These are phyloP conservation scores for Euwallacea fornicatus DNA, from an alignment of 1,140 invertebrate species.

Conservation along the genomic window DNA sequence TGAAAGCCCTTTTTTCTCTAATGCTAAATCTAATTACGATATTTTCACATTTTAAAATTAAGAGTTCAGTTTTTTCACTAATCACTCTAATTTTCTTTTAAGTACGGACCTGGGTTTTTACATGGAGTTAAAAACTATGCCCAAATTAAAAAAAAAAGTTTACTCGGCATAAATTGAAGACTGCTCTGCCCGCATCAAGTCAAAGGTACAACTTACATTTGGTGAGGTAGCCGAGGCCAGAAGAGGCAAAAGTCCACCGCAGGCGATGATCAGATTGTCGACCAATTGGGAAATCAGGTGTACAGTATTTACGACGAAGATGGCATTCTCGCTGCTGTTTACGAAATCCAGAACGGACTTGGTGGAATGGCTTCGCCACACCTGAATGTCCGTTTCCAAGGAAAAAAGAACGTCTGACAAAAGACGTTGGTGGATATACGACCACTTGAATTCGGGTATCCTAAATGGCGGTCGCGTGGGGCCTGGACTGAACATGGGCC, in stretches of 20 bases:
- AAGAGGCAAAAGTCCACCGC: slow-evolving; percentile 93
- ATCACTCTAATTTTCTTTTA: neutral
- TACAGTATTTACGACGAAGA: slow-evolving; percentile 99
- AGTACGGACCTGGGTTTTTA: too few relatives aligned
- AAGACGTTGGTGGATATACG: slow-evolving; percentile 95
- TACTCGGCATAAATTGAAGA: neutral
- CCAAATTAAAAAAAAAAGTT: neutral
- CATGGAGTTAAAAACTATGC: too few relatives aligned
- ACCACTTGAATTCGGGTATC: slow-evolving; percentile 99
- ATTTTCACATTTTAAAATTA: too few relatives aligned
- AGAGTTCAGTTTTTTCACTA: too few relatives aligned
- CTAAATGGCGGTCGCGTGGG: slow-evolving; percentile 95
- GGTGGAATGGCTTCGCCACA: slow-evolving; percentile 86
- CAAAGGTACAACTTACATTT: slow-evolving; percentile 72
- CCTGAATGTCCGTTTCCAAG: slow-evolving; percentile 95
- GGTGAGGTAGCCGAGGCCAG: slow-evolving; percentile 97
- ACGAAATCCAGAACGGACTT: slow-evolving; percentile 98
- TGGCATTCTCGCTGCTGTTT: slow-evolving; percentile 96
- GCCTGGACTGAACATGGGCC: slow-evolving; percentile 93
- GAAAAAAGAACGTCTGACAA: slow-evolving; percentile 96
- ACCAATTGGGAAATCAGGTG: slow-evolving; percentile 98
- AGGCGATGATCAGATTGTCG: slow-evolving; percentile 98
- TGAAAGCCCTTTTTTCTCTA: too few relatives aligned
- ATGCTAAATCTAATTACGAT: too few relatives aligned
- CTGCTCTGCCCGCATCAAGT: neutral